Evolutionary conservation across 2,113 vertebrate species (phyloP).

Genomic region (Pterocles gutturalis): DNA sequence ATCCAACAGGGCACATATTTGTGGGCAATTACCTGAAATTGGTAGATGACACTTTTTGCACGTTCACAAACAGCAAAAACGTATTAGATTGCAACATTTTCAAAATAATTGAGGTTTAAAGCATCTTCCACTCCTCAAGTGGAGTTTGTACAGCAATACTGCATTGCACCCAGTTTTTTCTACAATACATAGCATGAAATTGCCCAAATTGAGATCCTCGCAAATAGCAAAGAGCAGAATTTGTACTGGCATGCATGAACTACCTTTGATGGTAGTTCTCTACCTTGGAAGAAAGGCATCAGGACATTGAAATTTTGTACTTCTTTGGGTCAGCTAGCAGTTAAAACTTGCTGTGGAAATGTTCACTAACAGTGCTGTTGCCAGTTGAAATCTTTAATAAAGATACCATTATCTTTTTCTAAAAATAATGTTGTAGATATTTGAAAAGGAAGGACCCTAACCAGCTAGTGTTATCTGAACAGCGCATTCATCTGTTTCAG

Average conservation of each 20-base stretch:
- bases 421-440: neutral
- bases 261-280: neutral
- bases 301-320: neutral
- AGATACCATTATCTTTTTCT: neutral
- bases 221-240: neutral
- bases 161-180: neutral
- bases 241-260: neutral
- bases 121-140: neutral
- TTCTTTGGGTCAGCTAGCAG: neutral
- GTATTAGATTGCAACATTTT: neutral
- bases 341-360: neutral
- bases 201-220: neutral
- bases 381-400: neutral
- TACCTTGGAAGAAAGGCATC: neutral
- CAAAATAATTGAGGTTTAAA: neutral
- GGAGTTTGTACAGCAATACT: neutral
- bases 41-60: neutral
- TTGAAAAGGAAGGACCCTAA: neutral
- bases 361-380: neutral
- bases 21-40: neutral
- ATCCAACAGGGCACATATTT: neutral
- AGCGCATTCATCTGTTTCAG: neutral
- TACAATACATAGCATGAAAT: neutral
- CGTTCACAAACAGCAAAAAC: neutral
- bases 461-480: neutral